Evolutionary conservation across 2,797 vertebrate genomes (phyloP).

Genomic region (Peromyscus eremicus): DNA sequence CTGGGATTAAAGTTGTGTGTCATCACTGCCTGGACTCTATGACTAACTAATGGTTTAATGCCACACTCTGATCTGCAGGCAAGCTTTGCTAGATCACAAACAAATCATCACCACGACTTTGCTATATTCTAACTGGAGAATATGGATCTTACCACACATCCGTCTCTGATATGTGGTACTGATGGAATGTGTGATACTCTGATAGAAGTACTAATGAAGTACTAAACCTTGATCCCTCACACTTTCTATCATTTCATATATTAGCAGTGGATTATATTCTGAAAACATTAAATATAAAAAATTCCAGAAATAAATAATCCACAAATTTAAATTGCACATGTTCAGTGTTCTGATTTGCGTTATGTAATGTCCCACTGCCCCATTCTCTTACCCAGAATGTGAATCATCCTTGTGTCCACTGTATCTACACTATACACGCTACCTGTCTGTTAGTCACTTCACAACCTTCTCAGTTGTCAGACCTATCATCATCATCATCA

Average conservation of each 20-base stretch:
- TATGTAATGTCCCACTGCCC: not conserved
- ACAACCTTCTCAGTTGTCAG: not conserved
- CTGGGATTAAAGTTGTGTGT: no score
- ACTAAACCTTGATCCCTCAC: not conserved
- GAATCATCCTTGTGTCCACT: not conserved
- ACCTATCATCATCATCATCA: not conserved
- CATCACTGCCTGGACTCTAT: no score
- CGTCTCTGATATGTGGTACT: not conserved
- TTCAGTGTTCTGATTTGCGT: not conserved
- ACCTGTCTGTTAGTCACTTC: not conserved
- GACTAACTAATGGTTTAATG: no score
- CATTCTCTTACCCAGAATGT: not conserved
- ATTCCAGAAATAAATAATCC: constrained; percentile 4
- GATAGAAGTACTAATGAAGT: not conserved
- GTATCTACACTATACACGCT: rapidly evolving
- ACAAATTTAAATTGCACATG: not conserved
- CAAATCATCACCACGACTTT: no score
- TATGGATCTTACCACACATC: not conserved
- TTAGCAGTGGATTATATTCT: not conserved
- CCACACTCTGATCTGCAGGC: no score
- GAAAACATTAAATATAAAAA: not conserved
- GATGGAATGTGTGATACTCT: not conserved
- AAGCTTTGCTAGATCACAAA: no score
- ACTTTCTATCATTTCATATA: not conserved
- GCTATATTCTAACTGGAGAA: not conserved